Percentiles rank a stretch among this genome's conserved stretches.
Evolutionary conservation across 2,113 vertebrate genomes (phyloP).

Genomic region (Lepisosteus osseus): DNA sequence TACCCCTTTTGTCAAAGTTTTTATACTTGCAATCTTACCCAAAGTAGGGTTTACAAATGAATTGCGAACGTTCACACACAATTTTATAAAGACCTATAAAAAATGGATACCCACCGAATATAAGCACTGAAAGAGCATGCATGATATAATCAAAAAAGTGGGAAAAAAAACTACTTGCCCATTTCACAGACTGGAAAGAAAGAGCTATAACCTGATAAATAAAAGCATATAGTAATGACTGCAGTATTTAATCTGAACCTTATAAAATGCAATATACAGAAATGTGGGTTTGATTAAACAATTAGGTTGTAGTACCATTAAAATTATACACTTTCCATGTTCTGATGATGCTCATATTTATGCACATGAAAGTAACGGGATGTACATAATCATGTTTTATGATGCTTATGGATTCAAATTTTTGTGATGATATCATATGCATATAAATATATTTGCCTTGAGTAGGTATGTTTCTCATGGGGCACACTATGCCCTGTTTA

Average conservation of each 20-base stretch:
- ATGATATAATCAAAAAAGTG: conserved; percentile 18
- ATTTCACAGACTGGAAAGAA: neutral
- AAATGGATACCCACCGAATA: conserved; percentile 48
- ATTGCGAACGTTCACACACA: conserved; percentile 23
- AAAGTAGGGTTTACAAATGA: conserved; percentile 16
- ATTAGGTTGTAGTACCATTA: neutral
- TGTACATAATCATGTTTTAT: conserved; percentile 25
- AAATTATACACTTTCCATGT: conserved; percentile 19
- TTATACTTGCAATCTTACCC: conserved; percentile 38
- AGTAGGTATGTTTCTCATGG: conserved; percentile 20
- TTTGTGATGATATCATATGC: conserved; percentile 4
- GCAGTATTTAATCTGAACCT: conserved; percentile 19
- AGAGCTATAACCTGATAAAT: conserved; percentile 3
- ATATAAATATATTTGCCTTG: conserved; percentile 24
- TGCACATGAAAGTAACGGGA: conserved; percentile 15
- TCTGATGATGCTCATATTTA: conserved; percentile 23
- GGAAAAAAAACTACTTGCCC: conserved; percentile 3
- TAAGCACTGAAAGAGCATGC: conserved; percentile 61
- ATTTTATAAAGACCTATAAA: conserved; percentile 44
- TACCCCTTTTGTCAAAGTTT: conserved; percentile 44
- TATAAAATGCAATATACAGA: conserved; percentile 28
- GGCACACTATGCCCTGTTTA: conserved; percentile 18
- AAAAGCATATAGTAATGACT: neutral
- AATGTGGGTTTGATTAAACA: conserved; percentile 18
- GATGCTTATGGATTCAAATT: conserved; percentile 26